A percentile compares a stretch with the other conserved stretches of the same genome.
Conservation (phyloP, 1,140 invertebrate genomes). For the Drosophila saltans region DNA sequence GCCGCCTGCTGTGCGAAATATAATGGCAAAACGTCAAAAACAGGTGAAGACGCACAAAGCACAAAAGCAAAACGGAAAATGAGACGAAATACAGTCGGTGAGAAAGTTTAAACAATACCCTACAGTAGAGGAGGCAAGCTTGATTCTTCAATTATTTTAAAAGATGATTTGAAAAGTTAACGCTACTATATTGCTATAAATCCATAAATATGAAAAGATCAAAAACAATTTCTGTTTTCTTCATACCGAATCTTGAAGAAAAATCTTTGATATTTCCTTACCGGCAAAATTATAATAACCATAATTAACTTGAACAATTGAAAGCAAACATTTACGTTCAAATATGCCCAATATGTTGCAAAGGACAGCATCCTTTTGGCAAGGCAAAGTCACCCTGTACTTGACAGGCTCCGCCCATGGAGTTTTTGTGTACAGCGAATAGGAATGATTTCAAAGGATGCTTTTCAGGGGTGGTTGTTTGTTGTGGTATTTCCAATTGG, state of each 20-base stretch:
- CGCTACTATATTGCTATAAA: too few species aligned
- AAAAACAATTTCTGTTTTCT: neutral
- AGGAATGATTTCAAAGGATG: conserved; percentile 55
- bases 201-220: neutral
- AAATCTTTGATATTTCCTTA: neutral
- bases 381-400: conserved; percentile 61
- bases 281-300: neutral
- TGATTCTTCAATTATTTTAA: too few species aligned
- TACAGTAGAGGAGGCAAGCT: neutral
- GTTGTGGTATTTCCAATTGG: conserved; percentile 68
- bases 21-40: conserved; percentile 76
- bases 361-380: conserved; percentile 51
- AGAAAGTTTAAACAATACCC: conserved; percentile 4
- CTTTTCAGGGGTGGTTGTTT: conserved; percentile 52
- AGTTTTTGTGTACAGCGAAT: conserved; percentile 48
- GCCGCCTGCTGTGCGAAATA: conserved; percentile 65
- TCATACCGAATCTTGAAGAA: neutral
- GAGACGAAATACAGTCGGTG: neutral
- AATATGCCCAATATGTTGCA: conserved; percentile 30
- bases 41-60: conserved; percentile 63
- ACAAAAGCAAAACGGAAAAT: conserved; percentile 5
- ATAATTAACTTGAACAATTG: conserved; percentile 37
- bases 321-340: conserved; percentile 5
- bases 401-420: conserved; percentile 69
- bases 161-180: neutral